Percentiles rank a stretch among this genome's conserved stretches.
These are phyloP conservation scores for Shargacucullia verbasci DNA, from an alignment of 2,888 invertebrate genomes.

Conservation along the genomic window DNA sequence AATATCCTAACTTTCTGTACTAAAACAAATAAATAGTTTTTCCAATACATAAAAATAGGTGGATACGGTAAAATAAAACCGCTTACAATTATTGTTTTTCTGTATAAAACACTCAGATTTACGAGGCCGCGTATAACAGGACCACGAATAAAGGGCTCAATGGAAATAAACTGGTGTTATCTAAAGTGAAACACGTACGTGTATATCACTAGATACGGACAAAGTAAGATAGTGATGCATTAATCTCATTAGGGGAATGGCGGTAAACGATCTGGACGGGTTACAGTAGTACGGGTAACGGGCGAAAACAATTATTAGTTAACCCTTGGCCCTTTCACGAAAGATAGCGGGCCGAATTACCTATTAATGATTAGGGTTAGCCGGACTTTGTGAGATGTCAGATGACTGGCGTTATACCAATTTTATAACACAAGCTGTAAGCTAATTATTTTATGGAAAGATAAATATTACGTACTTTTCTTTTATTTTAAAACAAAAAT, in stretches of 20 bases:
- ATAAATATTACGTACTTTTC: too few relatives aligned
- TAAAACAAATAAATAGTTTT: constrained; percentile 5
- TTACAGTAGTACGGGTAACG: constrained; percentile 64
- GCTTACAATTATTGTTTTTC: constrained; percentile 19
- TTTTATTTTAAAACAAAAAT: too few relatives aligned
- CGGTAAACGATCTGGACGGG: constrained; percentile 65
- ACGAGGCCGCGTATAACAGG: constrained; percentile 12
- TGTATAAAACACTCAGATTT: constrained; percentile 29
- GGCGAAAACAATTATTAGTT: constrained; percentile 73
- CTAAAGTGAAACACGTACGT: constrained; percentile 27
- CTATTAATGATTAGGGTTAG: constrained; percentile 64
- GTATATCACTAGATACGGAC: constrained; percentile 40
- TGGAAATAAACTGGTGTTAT: constrained; percentile 33
- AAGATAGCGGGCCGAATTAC: constrained; percentile 64
- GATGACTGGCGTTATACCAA: constrained; percentile 37
- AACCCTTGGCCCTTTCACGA: constrained; percentile 66
- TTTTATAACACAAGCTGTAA: constrained; percentile 22
- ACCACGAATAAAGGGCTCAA: constrained; percentile 18
- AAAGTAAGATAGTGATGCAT: constrained; percentile 64
- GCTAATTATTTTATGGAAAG: constrained; percentile 19
- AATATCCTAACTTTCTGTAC: constrained; percentile 19
- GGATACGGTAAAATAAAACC: not conserved
- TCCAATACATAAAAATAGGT: not conserved
- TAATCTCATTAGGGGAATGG: constrained; percentile 68
- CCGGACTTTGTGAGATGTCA: constrained; percentile 39